These are phyloP conservation scores for Distichodus sexfasciatus DNA, from an alignment of 2,797 vertebrate genomes.

Conservation along the genomic window DNA sequence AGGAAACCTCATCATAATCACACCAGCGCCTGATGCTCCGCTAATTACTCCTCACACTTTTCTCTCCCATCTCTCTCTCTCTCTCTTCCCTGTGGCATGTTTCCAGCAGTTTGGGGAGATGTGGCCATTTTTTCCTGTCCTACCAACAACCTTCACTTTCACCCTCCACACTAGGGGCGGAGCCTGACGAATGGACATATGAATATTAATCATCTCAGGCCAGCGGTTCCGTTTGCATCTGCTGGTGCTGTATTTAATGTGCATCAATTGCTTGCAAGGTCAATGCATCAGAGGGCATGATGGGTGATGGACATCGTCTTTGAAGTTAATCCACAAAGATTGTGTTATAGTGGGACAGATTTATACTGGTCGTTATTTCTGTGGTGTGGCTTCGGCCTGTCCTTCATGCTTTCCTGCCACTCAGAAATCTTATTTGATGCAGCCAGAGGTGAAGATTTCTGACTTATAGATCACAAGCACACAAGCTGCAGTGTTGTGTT, in stretches of 20 bases:
- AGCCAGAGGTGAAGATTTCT: constrained; percentile 10
- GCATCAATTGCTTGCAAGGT: constrained; percentile 21
- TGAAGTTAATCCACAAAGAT: constrained; percentile 24
- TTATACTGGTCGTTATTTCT: constrained; percentile 15
- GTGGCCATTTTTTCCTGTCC: constrained; percentile 23
- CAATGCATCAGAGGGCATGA: neutral
- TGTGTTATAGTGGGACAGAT: constrained; percentile 12
- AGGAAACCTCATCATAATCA: constrained; percentile 42
- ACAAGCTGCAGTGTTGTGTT: too few relatives aligned
- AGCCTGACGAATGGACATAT: constrained; percentile 5
- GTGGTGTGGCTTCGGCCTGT: constrained; percentile 2
- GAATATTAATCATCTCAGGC: constrained; percentile 29
- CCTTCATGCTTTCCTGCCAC: constrained; percentile 3
- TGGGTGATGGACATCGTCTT: constrained; percentile 13
- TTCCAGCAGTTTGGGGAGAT: constrained; percentile 48
- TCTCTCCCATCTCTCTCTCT: neutral
- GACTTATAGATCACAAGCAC: constrained; percentile 2
- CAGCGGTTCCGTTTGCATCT: constrained; percentile 28
- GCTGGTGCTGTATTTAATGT: constrained; percentile 26
- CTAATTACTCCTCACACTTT: constrained; percentile 22
- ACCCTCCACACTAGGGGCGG: constrained; percentile 21
- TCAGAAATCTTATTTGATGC: constrained; percentile 5
- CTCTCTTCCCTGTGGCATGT: constrained; percentile 25
- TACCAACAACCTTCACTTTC: constrained; percentile 51
- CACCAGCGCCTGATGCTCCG: constrained; percentile 25